phyloP scores from a whole-genome alignment of 2,797 vertebrate genomes.

The Myioborus melanocephalus region DNA sequence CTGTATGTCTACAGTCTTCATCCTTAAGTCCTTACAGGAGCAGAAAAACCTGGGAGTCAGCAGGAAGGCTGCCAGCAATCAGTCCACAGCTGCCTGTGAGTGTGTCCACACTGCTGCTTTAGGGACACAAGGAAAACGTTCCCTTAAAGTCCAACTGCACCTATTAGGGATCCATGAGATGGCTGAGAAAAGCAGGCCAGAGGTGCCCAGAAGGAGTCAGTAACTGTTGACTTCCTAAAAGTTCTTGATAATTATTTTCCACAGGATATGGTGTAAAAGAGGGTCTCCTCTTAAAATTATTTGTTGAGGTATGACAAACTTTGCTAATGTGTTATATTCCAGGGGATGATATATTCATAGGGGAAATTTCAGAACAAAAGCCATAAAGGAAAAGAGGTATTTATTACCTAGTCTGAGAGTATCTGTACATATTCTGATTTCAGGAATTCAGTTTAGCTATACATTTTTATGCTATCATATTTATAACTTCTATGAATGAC shows the following conservation, averaged over 20 bases:
- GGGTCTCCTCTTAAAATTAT: background rate
- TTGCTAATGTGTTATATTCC: background rate
- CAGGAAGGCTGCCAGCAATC: conserved; percentile 4
- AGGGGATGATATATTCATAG: background rate
- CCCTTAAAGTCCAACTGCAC: background rate
- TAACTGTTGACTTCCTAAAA: background rate
- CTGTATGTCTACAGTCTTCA: conserved; percentile 25
- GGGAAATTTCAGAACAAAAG: background rate
- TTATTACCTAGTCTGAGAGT: background rate
- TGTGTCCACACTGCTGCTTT: background rate
- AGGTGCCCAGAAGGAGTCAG: background rate
- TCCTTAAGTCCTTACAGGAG: conserved; percentile 28
- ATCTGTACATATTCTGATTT: background rate
- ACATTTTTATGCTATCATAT: background rate
- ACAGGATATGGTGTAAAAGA: background rate
- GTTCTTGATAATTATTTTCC: background rate
- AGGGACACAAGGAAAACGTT: background rate
- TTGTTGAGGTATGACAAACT: background rate
- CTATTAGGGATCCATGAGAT: background rate
- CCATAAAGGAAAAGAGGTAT: background rate
- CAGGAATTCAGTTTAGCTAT: background rate
- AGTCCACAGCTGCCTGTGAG: background rate
- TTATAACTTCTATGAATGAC: background rate
- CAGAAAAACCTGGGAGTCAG: conserved; percentile 43
- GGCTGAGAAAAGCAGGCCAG: background rate